A percentile compares a stretch with the other conserved stretches of the same genome.
These are phyloP conservation scores for Harpalus rufipes DNA, from an alignment of 2,888 invertebrate genomes.

Conservation along the genomic window DNA sequence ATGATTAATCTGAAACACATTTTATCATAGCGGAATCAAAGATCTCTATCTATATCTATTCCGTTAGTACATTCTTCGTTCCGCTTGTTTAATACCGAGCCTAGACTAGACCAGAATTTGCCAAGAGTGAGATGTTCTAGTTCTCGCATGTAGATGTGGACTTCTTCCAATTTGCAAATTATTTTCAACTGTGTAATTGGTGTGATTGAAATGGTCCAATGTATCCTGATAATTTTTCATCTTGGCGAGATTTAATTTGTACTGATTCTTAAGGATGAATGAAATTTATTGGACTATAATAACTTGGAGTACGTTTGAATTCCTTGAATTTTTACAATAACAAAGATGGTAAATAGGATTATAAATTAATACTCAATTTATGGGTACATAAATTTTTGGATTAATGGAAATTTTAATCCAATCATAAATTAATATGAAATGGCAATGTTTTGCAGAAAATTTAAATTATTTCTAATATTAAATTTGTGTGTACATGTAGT, in stretches of 20 bases:
- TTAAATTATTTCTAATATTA: no score
- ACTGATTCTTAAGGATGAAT: constrained; percentile 20
- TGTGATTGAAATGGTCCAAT: constrained; percentile 61
- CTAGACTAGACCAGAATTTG: constrained; percentile 10
- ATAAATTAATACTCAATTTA: no score
- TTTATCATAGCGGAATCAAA: background rate
- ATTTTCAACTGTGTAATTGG: constrained; percentile 63
- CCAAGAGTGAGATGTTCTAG: constrained; percentile 46
- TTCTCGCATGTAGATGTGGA: constrained; percentile 50
- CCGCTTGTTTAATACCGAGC: constrained; percentile 13
- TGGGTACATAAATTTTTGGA: no score
- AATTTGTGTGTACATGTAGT: no score
- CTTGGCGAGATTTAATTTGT: constrained; percentile 38
- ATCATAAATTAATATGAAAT: no score
- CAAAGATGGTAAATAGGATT: no score
- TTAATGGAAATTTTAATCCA: no score
- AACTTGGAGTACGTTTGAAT: no score
- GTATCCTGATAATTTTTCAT: constrained; percentile 55
- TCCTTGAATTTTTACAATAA: no score
- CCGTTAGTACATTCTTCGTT: background rate
- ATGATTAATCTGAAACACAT: constrained; percentile 5
- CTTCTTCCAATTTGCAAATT: constrained; percentile 56
- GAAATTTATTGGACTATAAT: background rate
- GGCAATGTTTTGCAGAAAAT: no score
- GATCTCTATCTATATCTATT: background rate